Base-by-base conservation (phyloP, 2,113 vertebrate genomes). In the Ageneiosus marmoratus region DNA sequence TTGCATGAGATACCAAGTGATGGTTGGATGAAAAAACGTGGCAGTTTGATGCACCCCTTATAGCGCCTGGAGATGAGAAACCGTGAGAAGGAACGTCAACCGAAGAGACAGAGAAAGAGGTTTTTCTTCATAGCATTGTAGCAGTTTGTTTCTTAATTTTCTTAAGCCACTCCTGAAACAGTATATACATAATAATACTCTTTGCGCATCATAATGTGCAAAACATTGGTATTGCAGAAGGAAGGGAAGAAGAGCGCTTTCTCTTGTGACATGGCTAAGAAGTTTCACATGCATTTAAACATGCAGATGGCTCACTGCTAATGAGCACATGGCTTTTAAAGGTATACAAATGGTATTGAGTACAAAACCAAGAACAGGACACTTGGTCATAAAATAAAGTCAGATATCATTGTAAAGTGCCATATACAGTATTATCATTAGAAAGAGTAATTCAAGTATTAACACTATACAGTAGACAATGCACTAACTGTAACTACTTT, bases 1-100 rank as follows among this genome's bases (percentile, higher is more conserved):
- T 93, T 91, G 81, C 92, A 84, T 22, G 88, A 92, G 92, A 83
- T 85, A 83, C 82, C 85, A 90, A 93, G 92, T 88, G 91, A 84
- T 88, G 92, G 93, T 94, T 94, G 90, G 92, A 82, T 91, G 90
- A 90, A 93, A 84, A 93, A 94, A 94, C 93, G 32, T 90, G 89
- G 91, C 93, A 92, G 91, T 92, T 91, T 95, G 94, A 95, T 95
- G 93, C 94, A 95, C 90, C 94, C 92, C 92, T 86, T 80, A 37
- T 48, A 20, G 63, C 81, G 81, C 89, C 91, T 91, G 92, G 90
- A 91, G 91, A 83, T 89, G 93, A 94, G 94, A 94, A 94, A 92
- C 91, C 84, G 88, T 85, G 86, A 41, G 37, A 32, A 9, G 29
- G 24, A 79, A 63, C 32, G 20, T 27, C 62, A 44, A 29, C 60